These are phyloP conservation scores for Nipponacmea schrenckii DNA, from an alignment of 2,888 invertebrate genomes.

Conservation along the genomic window DNA sequence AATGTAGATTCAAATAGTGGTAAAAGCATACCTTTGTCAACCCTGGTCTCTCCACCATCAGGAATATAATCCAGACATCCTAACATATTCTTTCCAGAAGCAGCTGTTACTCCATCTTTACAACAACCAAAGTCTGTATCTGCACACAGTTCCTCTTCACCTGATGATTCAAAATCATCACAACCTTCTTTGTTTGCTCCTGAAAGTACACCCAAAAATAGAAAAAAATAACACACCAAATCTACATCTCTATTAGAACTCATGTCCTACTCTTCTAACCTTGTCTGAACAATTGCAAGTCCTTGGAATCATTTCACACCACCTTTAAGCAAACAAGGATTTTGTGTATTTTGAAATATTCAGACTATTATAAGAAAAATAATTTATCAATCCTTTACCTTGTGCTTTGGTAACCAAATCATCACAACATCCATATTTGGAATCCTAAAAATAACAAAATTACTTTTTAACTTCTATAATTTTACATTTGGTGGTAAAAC, in stretches of 20 bases:
- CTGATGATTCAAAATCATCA: conserved; percentile 21
- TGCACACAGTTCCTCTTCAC: conserved; percentile 11
- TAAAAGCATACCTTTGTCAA: too few relatives aligned
- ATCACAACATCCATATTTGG: conserved; percentile 72
- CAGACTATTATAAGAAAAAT: too few relatives aligned
- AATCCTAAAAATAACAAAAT: conserved; percentile 61
- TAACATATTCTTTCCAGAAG: conserved; percentile 83
- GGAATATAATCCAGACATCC: conserved; percentile 69
- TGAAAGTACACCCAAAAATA: neutral
- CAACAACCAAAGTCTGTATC: conserved; percentile 81
- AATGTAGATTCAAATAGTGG: too few relatives aligned
- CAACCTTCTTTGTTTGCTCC: conserved; percentile 48
- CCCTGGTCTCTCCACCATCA: neutral
- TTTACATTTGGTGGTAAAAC: neutral
- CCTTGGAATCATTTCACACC: too few relatives aligned
- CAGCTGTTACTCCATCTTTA: conserved; percentile 82
- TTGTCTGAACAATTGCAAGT: too few relatives aligned
- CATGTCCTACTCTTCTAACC: too few relatives aligned
- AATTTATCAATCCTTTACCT: conserved; percentile 75
- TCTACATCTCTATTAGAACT: too few relatives aligned
- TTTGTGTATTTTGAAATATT: too few relatives aligned
- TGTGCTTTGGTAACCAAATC: conserved; percentile 72
- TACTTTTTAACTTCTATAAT: too few relatives aligned
- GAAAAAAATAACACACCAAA: too few relatives aligned
- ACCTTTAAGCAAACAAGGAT: too few relatives aligned